These are phyloP conservation scores for Menura novaehollandiae DNA, from an alignment of 2,113 vertebrate species.

Conservation along the genomic window DNA sequence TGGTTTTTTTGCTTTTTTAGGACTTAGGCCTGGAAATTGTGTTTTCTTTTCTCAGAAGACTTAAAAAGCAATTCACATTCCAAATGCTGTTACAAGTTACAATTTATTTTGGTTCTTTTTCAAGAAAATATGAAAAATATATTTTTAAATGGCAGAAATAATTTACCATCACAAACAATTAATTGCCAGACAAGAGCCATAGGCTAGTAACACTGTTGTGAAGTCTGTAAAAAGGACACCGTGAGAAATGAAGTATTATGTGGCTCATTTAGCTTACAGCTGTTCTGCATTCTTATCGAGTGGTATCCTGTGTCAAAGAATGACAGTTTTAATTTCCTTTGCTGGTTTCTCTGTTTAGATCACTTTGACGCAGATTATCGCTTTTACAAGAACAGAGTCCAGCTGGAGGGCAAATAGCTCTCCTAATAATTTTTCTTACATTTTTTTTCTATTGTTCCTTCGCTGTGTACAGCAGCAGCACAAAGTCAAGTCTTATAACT, in stretches of 20 bases:
- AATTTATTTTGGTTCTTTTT: not conserved
- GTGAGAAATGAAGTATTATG: not conserved
- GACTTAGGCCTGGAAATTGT: not conserved
- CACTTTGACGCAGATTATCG: constrained; percentile 14
- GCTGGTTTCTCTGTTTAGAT: constrained; percentile 14
- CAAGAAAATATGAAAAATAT: not conserved
- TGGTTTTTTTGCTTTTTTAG: not conserved
- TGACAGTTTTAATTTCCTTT: constrained; percentile 30
- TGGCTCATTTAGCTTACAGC: constrained; percentile 10
- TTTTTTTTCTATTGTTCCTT: not conserved
- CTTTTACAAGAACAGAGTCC: constrained; percentile 17
- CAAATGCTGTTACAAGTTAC: not conserved
- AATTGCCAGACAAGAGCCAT: not conserved
- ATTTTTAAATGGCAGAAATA: not conserved
- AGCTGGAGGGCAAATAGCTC: constrained; percentile 19
- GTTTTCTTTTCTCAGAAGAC: constrained; percentile 7
- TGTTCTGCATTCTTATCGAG: constrained; percentile 21
- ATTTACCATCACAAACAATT: not conserved
- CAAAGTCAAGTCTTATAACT: not conserved
- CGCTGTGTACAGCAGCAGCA: not conserved
- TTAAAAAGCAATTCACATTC: not conserved
- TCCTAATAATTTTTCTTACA: not conserved
- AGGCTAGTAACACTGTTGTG: not conserved
- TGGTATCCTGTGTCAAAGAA: not conserved
- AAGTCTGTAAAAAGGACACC: not conserved